Base-by-base conservation (phyloP, 2,888 invertebrate species). In the Hyposoter dolosus region DNA sequence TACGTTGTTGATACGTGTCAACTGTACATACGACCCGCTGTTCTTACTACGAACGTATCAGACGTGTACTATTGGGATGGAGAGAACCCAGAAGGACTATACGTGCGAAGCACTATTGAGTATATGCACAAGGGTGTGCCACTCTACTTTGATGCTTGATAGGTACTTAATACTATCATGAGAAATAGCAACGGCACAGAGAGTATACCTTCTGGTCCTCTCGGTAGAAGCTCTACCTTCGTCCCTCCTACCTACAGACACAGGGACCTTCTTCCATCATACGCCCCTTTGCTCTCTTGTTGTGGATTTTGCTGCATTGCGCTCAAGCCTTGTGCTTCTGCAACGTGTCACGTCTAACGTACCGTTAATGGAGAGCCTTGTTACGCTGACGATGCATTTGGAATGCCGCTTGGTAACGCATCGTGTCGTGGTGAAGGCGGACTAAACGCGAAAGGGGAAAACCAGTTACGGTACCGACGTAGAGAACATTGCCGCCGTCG, bases 291-390 rank as follows among this genome's bases (percentile, higher is more conserved):
- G 87, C 84, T 87, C 89, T 88, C 89, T 88, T 90, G 91, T 90
- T 90, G 88, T 88, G 90, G 90, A 90, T 92, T 92, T 92, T 91
- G 89, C 89, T 89, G 87, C 68, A 63, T 35, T 77, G 74, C 76
- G 47, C 76, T 40, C 40, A 53, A 19, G 65, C 80, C 69, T 81
- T 81, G 68, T 74, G 66, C 66, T 68, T 32, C 79, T 80, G 80
- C 83, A 90, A 90, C 92, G 92, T 92, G 93, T 93, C 91, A 90
- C 90, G 91, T 92, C 91, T 92, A 93, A 92, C 92, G 91, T 92
- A 93, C 89, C 93, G 90, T 93, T 93, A 93, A 93, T 93, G 90
- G 91, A 91, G 90, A 89, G 89, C 90, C 92, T 92, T 92, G 92
- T 92, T 92, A 90, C 90, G 89, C 85, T 87, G 83, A 85, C 88